These are phyloP conservation scores for Melolontha melolontha DNA, from an alignment of 2,888 invertebrate genomes.

Conservation along the genomic window DNA sequence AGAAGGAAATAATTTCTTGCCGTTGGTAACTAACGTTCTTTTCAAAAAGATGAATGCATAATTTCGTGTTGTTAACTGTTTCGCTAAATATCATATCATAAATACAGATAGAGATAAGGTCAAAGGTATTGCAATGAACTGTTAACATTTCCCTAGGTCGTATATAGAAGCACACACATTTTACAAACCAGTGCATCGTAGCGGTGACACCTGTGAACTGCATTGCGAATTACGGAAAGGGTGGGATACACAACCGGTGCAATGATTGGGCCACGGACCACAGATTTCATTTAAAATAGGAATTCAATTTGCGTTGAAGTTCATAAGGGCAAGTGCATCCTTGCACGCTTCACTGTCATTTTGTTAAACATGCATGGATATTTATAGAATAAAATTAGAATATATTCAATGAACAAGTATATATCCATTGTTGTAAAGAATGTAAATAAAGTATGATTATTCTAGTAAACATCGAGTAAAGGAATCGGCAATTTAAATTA, in stretches of 20 bases:
- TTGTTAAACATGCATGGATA: background rate
- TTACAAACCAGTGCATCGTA: background rate
- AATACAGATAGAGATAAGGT: constrained; percentile 49
- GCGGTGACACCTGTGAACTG: constrained; percentile 35
- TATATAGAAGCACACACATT: background rate
- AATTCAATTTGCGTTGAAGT: constrained; percentile 28
- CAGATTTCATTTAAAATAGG: constrained; percentile 22
- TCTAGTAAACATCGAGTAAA: too few species aligned
- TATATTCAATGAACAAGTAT: too few species aligned
- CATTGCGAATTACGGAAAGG: constrained; percentile 26
- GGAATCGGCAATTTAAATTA: too few species aligned
- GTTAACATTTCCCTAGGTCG: constrained; percentile 55
- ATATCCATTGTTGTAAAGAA: too few species aligned
- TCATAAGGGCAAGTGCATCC: constrained; percentile 34
- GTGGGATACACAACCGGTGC: background rate
- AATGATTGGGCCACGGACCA: constrained; percentile 8
- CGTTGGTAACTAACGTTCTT: too few species aligned
- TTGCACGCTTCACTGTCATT: constrained; percentile 23
- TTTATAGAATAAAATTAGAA: too few species aligned
- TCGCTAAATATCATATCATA: constrained; percentile 41
- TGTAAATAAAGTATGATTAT: too few species aligned
- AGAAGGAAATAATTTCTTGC: too few species aligned
- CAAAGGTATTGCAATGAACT: constrained; percentile 53
- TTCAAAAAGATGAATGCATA: background rate
- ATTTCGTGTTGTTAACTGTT: constrained; percentile 26